These are phyloP conservation scores for Nasalis larvatus DNA, from an alignment of 2,113 vertebrate species.

Conservation along the genomic window DNA sequence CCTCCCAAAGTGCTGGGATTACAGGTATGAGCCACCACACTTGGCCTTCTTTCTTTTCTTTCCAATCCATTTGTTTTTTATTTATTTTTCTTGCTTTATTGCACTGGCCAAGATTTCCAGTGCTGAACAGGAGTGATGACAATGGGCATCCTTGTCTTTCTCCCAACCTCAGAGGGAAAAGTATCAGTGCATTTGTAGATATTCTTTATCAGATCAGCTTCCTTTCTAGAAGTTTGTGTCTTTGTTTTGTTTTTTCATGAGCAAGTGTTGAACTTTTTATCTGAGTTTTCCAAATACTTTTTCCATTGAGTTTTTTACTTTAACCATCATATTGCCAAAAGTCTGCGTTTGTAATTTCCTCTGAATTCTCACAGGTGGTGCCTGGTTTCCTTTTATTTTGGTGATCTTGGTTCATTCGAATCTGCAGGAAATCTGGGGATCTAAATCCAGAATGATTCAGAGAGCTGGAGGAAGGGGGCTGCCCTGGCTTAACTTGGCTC, in stretches of 20 bases:
- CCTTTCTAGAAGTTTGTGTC: not conserved
- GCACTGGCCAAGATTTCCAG: not conserved
- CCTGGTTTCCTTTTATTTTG: not conserved
- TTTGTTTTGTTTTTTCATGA: not conserved
- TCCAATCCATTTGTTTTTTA: not conserved
- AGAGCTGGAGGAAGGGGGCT: not conserved
- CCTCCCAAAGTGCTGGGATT: not conserved
- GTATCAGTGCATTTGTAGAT: not conserved
- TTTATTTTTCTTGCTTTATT: not conserved
- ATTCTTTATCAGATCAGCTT: not conserved
- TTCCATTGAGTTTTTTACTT: not conserved
- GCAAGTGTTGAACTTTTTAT: not conserved
- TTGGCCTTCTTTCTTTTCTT: not conserved
- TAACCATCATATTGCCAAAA: not conserved
- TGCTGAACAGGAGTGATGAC: not conserved
- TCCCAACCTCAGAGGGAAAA: not conserved
- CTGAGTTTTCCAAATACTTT: not conserved
- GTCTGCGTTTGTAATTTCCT: not conserved
- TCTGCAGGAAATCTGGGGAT: not conserved
- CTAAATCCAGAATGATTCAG: not conserved
- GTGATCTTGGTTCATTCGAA: not conserved
- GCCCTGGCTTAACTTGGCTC: not conserved
- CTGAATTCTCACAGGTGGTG: not conserved
- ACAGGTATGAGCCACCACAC: not conserved
- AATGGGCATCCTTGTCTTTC: not conserved